These are phyloP conservation scores for Clunio marinus DNA, from an alignment of 2,888 invertebrate genomes.

Conservation along the genomic window DNA sequence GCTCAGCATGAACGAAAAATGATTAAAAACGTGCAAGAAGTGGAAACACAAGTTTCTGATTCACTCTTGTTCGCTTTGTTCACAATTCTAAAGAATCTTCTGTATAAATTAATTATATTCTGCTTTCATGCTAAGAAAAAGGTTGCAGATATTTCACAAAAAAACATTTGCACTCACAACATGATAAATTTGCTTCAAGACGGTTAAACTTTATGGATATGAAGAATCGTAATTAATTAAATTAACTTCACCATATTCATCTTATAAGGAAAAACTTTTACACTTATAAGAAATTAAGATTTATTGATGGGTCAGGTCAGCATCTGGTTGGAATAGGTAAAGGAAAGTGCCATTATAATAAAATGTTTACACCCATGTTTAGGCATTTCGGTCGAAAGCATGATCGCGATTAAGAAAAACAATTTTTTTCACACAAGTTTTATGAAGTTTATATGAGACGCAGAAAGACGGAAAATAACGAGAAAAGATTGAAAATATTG, in stretches of 20 bases:
- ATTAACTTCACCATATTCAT: slow-evolving; percentile 6
- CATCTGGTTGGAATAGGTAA: not conserved
- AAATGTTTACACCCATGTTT: not conserved
- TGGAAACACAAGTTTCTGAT: not conserved
- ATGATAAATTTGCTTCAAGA: not conserved
- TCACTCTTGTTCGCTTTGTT: too few species aligned
- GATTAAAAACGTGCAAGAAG: not conserved
- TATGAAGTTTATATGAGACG: not conserved
- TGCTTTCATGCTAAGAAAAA: not conserved
- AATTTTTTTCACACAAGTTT: not conserved
- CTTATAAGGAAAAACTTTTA: not conserved
- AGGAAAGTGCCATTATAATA: too few species aligned
- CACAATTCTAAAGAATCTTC: too few species aligned
- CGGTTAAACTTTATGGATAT: not conserved
- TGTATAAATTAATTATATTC: too few species aligned
- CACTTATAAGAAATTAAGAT: not conserved
- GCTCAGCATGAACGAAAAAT: not conserved
- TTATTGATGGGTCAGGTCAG: slow-evolving; percentile 10
- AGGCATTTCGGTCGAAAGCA: too few species aligned
- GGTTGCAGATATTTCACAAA: not conserved
- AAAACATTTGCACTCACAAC: not conserved
- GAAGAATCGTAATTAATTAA: not conserved
- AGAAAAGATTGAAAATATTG: too few species aligned
- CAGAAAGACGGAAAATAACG: not conserved
- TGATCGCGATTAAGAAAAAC: not conserved